Conservation (phyloP, 2,797 vertebrate species). For the Xenops minutus region DNA sequence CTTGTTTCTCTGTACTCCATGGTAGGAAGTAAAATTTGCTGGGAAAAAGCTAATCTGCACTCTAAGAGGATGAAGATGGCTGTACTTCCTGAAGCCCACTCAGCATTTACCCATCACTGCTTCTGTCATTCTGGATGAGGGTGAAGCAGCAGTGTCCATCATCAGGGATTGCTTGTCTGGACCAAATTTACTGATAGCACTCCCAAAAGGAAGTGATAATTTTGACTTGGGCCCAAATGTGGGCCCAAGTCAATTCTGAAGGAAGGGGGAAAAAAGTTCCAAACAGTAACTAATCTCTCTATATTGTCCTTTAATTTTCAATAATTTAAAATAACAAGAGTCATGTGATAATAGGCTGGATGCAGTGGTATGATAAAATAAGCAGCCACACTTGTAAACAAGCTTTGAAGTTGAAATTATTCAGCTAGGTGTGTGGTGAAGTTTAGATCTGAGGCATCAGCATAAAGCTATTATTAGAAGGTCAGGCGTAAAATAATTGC, state of each 20-base stretch:
- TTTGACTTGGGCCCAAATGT: background rate
- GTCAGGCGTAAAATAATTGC: background rate
- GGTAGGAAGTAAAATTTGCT: background rate
- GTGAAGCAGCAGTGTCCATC: background rate
- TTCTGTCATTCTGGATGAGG: background rate
- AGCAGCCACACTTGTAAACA: background rate
- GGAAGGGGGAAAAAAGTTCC: background rate
- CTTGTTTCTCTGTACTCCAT: rapidly evolving
- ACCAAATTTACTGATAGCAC: background rate
- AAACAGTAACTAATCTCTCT: background rate
- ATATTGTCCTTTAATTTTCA: background rate
- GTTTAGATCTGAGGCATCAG: background rate
- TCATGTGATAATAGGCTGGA: background rate
- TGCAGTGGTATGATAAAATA: background rate
- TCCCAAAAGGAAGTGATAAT: background rate
- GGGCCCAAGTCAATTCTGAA: background rate
- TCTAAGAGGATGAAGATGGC: background rate
- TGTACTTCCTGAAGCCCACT: background rate
- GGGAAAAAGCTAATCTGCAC: background rate
- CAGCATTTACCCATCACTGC: background rate
- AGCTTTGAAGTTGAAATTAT: background rate
- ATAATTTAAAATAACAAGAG: background rate
- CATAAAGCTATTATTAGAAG: background rate
- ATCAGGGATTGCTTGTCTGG: background rate
- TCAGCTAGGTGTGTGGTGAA: background rate